Evolutionary conservation across 2,113 vertebrate species (phyloP).

Genomic region (human (Homo sapiens)): DNA sequence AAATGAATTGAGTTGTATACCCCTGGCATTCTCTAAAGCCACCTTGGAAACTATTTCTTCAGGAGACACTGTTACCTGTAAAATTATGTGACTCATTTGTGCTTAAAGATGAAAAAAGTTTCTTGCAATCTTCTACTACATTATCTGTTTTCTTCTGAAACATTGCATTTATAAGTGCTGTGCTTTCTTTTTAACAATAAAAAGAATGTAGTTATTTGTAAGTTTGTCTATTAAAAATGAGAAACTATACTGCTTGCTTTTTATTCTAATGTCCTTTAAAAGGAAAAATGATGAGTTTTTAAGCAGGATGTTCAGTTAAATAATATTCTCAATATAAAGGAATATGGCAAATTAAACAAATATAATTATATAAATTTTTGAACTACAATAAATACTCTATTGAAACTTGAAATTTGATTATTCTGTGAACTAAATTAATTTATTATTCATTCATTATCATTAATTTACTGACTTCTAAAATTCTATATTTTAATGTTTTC

Average conservation of each 20-base stretch:
- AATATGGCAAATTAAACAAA: not conserved
- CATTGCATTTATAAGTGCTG: not conserved
- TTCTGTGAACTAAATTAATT: not conserved
- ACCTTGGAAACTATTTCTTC: not conserved
- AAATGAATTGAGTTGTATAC: not conserved
- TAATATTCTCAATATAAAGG: not conserved
- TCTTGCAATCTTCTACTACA: rapidly evolving
- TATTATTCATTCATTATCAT: not conserved
- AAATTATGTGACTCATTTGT: not conserved
- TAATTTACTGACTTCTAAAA: not conserved
- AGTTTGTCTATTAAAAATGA: not conserved
- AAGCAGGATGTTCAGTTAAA: not conserved
- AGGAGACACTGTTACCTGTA: not conserved
- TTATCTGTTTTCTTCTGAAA: not conserved
- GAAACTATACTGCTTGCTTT: not conserved
- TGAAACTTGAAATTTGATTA: not conserved
- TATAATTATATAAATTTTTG: not conserved
- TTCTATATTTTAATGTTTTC: not conserved
- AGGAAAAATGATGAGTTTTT: not conserved
- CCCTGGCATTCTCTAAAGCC: not conserved
- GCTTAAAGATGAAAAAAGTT: not conserved
- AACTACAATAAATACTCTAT: not conserved
- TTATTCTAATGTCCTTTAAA: not conserved
- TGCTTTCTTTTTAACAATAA: not conserved
- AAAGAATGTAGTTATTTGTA: not conserved